Percentiles rank a stretch among this genome's conserved stretches.
These are phyloP conservation scores for Oscheius sp. DNA, from an alignment of 2,888 invertebrate genomes.

Conservation along the genomic window DNA sequence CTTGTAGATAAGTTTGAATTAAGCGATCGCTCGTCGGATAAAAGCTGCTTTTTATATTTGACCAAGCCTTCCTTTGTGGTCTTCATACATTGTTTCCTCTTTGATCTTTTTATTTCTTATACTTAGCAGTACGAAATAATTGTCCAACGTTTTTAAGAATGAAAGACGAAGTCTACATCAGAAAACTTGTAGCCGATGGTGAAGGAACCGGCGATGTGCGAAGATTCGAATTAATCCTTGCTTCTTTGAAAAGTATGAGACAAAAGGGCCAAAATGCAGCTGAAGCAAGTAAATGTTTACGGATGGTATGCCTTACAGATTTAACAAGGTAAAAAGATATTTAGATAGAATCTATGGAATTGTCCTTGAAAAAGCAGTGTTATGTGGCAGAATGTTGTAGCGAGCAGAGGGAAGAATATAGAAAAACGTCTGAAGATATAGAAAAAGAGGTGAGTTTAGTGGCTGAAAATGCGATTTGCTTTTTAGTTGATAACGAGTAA, in stretches of 20 bases:
- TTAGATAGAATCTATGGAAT: conserved; percentile 57
- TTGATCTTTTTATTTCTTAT: background rate
- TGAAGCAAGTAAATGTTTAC: conserved; percentile 50
- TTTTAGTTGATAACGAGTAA: conserved; percentile 36
- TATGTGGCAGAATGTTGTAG: conserved; percentile 46
- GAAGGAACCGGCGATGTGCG: conserved; percentile 97
- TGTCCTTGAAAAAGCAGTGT: conserved; percentile 59
- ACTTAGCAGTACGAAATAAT: background rate
- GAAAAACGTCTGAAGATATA: conserved; percentile 44
- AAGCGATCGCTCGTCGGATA: too few species aligned
- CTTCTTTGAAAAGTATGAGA: conserved; percentile 40
- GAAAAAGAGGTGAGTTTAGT: conserved; percentile 44
- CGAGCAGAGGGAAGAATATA: conserved; percentile 49
- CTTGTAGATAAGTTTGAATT: too few species aligned
- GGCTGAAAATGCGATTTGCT: background rate
- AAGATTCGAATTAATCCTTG: conserved; percentile 74
- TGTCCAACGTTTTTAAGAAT: background rate
- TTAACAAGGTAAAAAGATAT: background rate
- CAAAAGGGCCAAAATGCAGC: conserved; percentile 26
- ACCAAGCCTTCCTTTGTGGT: too few species aligned
- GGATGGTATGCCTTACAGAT: conserved; percentile 41
- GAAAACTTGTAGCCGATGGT: conserved; percentile 91
- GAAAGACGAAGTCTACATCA: conserved; percentile 87
- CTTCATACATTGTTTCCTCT: too few species aligned
- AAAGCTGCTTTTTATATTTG: too few species aligned